phyloP scores from a whole-genome alignment of 1,140 invertebrate genomes.

The Eciton burchellii region DNA sequence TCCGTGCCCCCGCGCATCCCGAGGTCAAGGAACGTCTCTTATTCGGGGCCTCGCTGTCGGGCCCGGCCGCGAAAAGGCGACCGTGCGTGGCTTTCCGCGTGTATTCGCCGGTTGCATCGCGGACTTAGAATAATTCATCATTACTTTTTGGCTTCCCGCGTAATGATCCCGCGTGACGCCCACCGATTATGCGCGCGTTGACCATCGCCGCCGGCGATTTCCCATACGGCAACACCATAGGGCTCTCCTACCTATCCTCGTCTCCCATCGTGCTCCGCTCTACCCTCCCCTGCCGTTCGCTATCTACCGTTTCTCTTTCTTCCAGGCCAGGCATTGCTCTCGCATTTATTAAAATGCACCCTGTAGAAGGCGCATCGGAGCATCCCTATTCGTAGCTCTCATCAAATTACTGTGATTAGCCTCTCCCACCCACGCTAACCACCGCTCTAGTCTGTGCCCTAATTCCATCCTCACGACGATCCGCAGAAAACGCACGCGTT shows the following conservation, averaged over 20 bases:
- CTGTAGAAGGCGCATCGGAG: slow-evolving; percentile 53
- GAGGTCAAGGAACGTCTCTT: slow-evolving; percentile 64
- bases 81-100: slow-evolving; percentile 22
- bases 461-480: slow-evolving; percentile 69
- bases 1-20: neutral
- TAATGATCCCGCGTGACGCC: slow-evolving; percentile 76
- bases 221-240: slow-evolving; percentile 79
- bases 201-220: slow-evolving; percentile 77
- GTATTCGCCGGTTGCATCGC: slow-evolving; percentile 59
- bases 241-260: slow-evolving; percentile 47
- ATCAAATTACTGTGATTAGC: slow-evolving; percentile 81
- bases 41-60: neutral
- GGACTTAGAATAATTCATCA: slow-evolving; percentile 78
- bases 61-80: neutral
- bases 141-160: slow-evolving; percentile 81
- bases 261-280: neutral
- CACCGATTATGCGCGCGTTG: slow-evolving; percentile 80
- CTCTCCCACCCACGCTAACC: slow-evolving; percentile 80
- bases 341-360: slow-evolving; percentile 77
- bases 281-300: slow-evolving; percentile 24
- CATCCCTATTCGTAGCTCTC: slow-evolving; percentile 70
- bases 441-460: slow-evolving; percentile 72
- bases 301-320: slow-evolving; percentile 24
- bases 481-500: slow-evolving; percentile 17
- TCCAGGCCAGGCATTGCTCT: slow-evolving; percentile 46